phyloP scores from a whole-genome alignment of 2,113 vertebrate species.

The Rhombomys opimus region DNA sequence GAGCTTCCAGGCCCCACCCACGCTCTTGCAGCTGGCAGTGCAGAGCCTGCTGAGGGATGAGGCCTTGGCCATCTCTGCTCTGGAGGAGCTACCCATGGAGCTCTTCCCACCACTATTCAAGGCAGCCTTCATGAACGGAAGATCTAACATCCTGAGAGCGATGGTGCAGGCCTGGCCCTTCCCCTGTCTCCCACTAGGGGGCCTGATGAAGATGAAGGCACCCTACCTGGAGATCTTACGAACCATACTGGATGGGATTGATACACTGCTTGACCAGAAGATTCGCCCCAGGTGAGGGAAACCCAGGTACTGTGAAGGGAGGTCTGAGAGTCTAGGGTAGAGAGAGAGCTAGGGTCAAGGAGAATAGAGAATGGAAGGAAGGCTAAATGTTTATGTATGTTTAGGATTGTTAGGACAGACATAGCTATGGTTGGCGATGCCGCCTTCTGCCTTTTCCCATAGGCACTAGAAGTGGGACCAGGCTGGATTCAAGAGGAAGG shows the following conservation, averaged over 20 bases:
- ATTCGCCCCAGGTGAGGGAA: not conserved
- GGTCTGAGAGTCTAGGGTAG: too few species aligned
- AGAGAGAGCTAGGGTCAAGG: not conserved
- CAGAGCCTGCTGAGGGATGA: not conserved
- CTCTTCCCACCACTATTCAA: constrained; percentile 35
- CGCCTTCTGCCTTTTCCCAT: not conserved
- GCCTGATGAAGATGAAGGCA: not conserved
- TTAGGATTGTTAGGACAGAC: not conserved
- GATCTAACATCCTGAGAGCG: accelerated
- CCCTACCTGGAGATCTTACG: not conserved
- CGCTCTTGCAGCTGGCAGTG: not conserved
- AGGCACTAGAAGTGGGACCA: not conserved
- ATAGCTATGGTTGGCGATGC: not conserved
- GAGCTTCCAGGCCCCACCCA: not conserved
- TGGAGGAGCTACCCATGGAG: not conserved
- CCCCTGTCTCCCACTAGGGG: constrained; percentile 24
- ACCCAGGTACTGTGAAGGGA: not conserved
- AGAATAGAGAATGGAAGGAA: too few species aligned
- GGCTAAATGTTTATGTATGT: not conserved
- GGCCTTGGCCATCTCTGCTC: accelerated
- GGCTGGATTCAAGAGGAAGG: not conserved
- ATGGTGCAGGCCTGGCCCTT: constrained; percentile 20
- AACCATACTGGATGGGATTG: not conserved
- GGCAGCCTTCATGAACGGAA: not conserved
- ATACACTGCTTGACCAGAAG: not conserved